Base-by-base conservation (phyloP, 64 coral and sea anemone species). In the Anthopleura sola region DNA sequence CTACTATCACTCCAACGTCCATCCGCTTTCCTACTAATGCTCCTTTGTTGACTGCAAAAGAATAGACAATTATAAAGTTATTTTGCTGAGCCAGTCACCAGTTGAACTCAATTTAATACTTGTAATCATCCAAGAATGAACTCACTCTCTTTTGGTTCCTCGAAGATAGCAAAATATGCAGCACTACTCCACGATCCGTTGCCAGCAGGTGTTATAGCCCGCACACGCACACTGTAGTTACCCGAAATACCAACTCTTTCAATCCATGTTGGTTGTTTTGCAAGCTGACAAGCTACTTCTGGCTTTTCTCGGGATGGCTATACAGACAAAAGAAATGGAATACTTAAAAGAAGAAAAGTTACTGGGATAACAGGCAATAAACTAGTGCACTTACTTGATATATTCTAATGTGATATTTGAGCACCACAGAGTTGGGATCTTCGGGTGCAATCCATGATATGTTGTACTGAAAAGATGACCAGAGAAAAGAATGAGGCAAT, bases 181-280 rank as follows among this genome's bases (percentile, higher is more conserved):
- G 75, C 20, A 23, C 85, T 84, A 87, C 92, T 90, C 97, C 97
- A 99, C 10, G 97, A 99, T 11, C 97, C 97, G 86, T 99, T 99
- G 16, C 97, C 97, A 37, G 93, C 90, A 16, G 97, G 93, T 2
- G 97, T 99, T 37, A 99, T 99, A 1, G 97, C 97, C 28, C 97
- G 84, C 17, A 99, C 93, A 49, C 86, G 90, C 39, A 82, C 97
- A 48, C 93, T 89, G 82, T 95, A 99, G 20, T 90, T 87, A 7
- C 92, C 93, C 9, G 31, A 11, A 23, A 46, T 34, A 17, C 60
- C 24, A 37, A 19, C 44, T 75, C 14, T 3, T 60, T 51, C 51
- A 18, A 46, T 32, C 49, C 77, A 90, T 17, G 71, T 86, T 62
- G 55, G 38, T 17, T 37, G 37, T 37, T 89, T 78, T 31, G 81